Base-by-base conservation (phyloP, 1,140 invertebrate species). In the Centruroides sculpturatus region DNA sequence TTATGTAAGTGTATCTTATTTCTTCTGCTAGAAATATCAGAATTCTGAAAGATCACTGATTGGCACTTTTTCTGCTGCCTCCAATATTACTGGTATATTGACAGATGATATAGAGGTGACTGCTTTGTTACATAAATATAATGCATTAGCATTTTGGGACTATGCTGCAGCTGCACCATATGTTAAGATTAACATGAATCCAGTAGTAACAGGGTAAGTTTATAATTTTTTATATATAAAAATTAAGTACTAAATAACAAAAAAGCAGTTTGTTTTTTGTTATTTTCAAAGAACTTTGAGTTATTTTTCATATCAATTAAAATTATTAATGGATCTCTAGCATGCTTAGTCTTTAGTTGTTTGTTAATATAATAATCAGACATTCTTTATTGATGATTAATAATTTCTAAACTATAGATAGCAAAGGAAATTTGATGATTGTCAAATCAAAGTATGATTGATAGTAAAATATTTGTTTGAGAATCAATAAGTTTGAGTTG, bases 1-100 rank as follows among this genome's bases (percentile, higher is more conserved):
- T 5, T 6, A 13, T 23, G 23, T 34, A 55, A 55, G 6, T 5
- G 6, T 8, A 11, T 55, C 35, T 35, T 55, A 12, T n/a, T 13
- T 36, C 11, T 52, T 36, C n/a, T 41, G 47, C 6, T 54, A 57
- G 63, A 60, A 61, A 61, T 51, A 62, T 51, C 56, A 60, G 54
- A 53, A 61, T 23, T 58, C 60, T n/a, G 56, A 62, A n/a, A 64
- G 73, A 57, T 77, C 80, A 70, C 72, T 93, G 72, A 85, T 94
- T 60, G 90, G 90, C 4, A 89, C 85, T 72, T 92, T 94, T 71
- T 83, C 84, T 55, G 87, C 87, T 1, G 88, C 87, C 1, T 92
- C 88, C 47, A 92, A 90, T 71, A 81, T 93, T 13, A 93, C 91
- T 9, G 92, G 92, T n/a, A 82, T 89, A 57, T 71, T 92, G 53